A percentile compares a stretch with the other conserved stretches of the same genome.
Conservation (phyloP, 2,888 invertebrate genomes). For the Rotaria socialis region DNA sequence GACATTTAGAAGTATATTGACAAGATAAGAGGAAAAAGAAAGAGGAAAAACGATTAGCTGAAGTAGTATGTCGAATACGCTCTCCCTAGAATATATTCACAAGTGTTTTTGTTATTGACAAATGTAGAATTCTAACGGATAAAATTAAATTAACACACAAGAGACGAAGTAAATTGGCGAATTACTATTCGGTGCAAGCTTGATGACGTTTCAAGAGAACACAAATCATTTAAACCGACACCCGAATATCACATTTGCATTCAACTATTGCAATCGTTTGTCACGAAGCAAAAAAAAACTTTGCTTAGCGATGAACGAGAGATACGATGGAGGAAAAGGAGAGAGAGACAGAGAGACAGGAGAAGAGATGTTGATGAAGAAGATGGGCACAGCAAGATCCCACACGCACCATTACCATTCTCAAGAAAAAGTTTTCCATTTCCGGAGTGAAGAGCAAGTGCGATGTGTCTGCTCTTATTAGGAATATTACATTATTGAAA, state of each 20-base stretch:
- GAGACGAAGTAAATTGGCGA: not conserved
- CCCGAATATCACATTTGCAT: slow-evolving; percentile 23
- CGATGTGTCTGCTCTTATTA: not conserved
- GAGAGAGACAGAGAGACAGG: not conserved
- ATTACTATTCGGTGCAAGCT: not conserved
- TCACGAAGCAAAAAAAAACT: not conserved
- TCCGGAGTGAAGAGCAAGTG: not conserved
- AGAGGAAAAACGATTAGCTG: not conserved
- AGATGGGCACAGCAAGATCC: not conserved
- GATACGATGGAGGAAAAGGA: not conserved
- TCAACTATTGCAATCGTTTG: not conserved
- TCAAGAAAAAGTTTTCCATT: slow-evolving; percentile 4
- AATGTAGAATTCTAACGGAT: slow-evolving; percentile 4
- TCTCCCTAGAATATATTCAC: not conserved
- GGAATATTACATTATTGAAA: not conserved
- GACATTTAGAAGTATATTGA: not conserved
- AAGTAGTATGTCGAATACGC: not conserved
- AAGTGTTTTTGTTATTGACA: not conserved
- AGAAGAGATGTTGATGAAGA: not conserved
- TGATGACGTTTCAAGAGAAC: slow-evolving; percentile 7
- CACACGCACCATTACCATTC: not conserved
- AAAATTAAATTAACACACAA: slow-evolving; percentile 6
- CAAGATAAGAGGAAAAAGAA: not conserved
- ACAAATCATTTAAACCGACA: slow-evolving; percentile 24
- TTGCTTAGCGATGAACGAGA: not conserved